Evolutionary conservation across 2,888 invertebrate species (phyloP), one percentile per base, ranked within the genome.

Genomic region (Melieria picta): DNA sequence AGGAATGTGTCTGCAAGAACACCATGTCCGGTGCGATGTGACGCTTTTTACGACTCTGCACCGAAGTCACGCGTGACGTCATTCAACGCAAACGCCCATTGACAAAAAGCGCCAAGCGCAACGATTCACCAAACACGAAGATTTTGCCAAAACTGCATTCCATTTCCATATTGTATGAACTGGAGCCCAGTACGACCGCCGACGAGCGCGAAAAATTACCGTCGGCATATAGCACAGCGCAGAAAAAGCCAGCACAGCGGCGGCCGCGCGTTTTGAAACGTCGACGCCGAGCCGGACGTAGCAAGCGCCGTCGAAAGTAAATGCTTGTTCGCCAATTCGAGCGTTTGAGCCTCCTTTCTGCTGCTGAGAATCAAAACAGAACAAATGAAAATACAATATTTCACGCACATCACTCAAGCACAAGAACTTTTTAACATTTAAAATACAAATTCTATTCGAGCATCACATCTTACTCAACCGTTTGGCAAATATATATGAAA

Each of bases 1-100:
- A 84, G 85, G 76, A 84, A 81, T 84, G 82, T 62, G 84, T 84
- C 42, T 80, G 80, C 76, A 80, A 83, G 74, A 84, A 84, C 61
- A 84, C 82, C 4, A 84, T 84, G 84, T 74, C 79, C 4, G 81
- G 80, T 46, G 79, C 80, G 73, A 82, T 82, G 80, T 84, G 83
- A 84, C 81, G 81, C 58, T 81, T 83, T 78, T 78, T 82, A 77
- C 79, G 77, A 69, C 79, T 82, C 3, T 81, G 81, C 75, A 78
- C 78, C 9, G 79, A 83, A 73, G 77, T 83, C 47, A 82, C 82
- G 5, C 74, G 77, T 50, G 82, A 83, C 45, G 79, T 82, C 4
- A 74, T 82, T n/a, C 72, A 71, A 56, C 77, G 77, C n/a, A 75
- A 76, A 6, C 79, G 73, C 47, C 78, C 79, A 0, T 65, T n/a